phyloP scores from a whole-genome alignment of 2,113 vertebrate genomes.

The Menidia beryllina region DNA sequence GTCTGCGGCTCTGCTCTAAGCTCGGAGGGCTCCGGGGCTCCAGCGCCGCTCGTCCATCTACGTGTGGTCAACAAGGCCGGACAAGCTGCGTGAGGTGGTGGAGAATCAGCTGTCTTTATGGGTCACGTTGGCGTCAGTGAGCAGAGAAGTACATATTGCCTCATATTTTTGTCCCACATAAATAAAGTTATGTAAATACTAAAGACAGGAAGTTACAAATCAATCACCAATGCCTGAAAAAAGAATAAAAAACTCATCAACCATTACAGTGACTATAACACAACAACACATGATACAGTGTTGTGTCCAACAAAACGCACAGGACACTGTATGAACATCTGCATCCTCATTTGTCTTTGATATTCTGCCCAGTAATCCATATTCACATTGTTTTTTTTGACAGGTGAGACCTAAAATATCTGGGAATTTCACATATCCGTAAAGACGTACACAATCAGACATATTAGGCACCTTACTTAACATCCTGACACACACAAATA shows the following conservation, averaged over 20 bases:
- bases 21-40: conserved; percentile 12
- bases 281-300: neutral
- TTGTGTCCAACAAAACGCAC: neutral
- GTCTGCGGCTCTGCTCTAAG: conserved; percentile 81
- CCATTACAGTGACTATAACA: neutral
- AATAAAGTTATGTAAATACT: no score
- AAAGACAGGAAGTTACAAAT: no score
- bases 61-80: conserved; percentile 29
- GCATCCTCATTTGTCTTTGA: neutral
- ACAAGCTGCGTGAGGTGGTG: neutral
- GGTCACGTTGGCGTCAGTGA: neutral
- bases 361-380: neutral
- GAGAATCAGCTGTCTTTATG: neutral
- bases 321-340: neutral
- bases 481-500: conserved; percentile 14
- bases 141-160: neutral
- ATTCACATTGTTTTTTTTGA: neutral
- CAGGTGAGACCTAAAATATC: neutral
- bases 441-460: neutral
- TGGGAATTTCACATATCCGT: neutral
- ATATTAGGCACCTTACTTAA: neutral
- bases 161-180: neutral
- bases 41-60: conserved; percentile 2
- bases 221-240: no score
- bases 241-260: no score